Evolutionary conservation across 1,140 invertebrate species (phyloP), one percentile per base, ranked within the genome.

Genomic region (Trichonephila inaurata): DNA sequence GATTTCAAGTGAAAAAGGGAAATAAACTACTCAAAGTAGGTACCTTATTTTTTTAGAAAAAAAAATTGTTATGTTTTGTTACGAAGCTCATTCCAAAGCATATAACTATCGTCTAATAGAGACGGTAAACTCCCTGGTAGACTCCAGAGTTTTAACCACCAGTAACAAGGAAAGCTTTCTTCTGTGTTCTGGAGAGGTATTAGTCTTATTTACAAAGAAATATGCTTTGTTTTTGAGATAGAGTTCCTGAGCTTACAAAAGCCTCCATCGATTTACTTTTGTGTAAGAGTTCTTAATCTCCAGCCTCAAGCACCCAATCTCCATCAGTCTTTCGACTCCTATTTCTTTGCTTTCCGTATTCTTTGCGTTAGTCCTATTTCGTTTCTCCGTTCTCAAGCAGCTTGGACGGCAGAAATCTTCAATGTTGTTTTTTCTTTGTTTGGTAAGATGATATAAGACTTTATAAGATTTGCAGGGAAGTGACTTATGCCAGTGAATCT

Each of bases 261-360:
- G 64, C 44, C 66, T 72, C 66, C 64, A 61, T 89, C 88, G 88
- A 89, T 89, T 89, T 72, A 89, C 64, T 89, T 89, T 77, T 89
- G 88, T 89, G 88, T 89, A 72, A 72, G 66, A 58, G 44, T 89
- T 89, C 88, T 89, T 89, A 89, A 89, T 89, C 88, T 89, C 66
- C 64, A 51, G 40, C 88, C 88, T 77, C 33, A 89, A 89, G 88
- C 69, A 77, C 40, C 44, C 88, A 89, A 89, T 89, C 88, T 89
- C 66, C 66, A 77, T 72, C 64, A 89, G 64, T 72, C 88, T 58
- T 21, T 89, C 88, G 33, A 7, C 66, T 89, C 88, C 66, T 69
- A 58, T 77, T 89, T 89, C 88, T 89, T 64, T 87, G 18, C 58
- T 64, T 77, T 89, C 64, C 21, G 51, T 87, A 61, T 64, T 87